phyloP scores from a whole-genome alignment of 1,140 invertebrate genomes.

The Pogonus chalceus region DNA sequence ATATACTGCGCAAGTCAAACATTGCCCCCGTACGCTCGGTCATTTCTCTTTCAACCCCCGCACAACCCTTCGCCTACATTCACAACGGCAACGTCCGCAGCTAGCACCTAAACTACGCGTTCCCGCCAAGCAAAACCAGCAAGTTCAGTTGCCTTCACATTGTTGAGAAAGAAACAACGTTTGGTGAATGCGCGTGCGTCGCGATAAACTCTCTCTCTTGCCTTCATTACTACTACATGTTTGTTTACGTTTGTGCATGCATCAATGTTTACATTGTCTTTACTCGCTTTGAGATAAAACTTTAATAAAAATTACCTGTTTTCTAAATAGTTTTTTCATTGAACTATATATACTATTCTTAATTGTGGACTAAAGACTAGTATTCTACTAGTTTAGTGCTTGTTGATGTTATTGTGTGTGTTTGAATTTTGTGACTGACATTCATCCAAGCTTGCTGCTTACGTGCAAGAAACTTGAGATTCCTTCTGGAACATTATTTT shows the following conservation, averaged over 20 bases:
- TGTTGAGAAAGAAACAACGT: background rate
- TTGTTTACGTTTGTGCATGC: constrained; percentile 4
- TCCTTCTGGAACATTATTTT: too few relatives aligned
- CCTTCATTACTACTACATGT: background rate
- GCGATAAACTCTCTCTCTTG: background rate
- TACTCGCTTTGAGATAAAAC: background rate
- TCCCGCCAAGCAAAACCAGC: background rate
- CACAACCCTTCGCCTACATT: background rate
- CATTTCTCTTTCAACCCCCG: background rate
- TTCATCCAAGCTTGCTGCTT: too few relatives aligned
- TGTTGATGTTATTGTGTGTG: too few relatives aligned
- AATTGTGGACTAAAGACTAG: too few relatives aligned
- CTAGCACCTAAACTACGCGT: background rate
- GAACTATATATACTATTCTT: too few relatives aligned
- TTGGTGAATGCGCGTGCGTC: background rate
- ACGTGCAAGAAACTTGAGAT: too few relatives aligned
- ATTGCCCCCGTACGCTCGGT: background rate
- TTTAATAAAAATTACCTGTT: background rate
- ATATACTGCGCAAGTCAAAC: background rate
- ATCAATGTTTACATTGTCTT: constrained; percentile 1
- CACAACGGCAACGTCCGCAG: background rate
- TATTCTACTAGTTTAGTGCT: too few relatives aligned
- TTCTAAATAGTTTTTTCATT: too few relatives aligned
- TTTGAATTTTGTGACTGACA: too few relatives aligned
- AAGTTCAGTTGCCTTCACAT: constrained; percentile 1